phyloP scores from a whole-genome alignment of 1,140 invertebrate species.

The Solen grandis region DNA sequence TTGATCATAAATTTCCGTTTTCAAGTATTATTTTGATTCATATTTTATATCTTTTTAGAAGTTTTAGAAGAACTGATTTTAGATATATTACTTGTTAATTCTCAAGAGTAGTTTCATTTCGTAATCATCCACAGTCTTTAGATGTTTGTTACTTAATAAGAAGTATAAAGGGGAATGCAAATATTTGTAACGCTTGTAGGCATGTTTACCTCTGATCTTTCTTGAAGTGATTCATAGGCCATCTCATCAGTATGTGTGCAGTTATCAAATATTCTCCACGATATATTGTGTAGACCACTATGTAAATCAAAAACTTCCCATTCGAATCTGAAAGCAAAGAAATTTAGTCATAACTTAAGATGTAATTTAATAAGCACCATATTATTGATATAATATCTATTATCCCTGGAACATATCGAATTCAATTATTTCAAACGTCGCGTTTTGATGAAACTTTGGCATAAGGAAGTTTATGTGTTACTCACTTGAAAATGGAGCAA shows the following conservation, averaged over 20 bases:
- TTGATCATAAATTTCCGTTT: neutral
- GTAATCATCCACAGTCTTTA: too few species aligned
- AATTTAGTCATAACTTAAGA: neutral
- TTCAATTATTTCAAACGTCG: too few species aligned
- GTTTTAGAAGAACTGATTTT: too few species aligned
- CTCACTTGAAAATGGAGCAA: neutral
- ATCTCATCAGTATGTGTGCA: conserved; percentile 26
- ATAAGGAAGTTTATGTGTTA: neutral
- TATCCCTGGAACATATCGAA: neutral
- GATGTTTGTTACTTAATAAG: too few species aligned
- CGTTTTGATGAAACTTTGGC: neutral
- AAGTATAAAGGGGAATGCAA: too few species aligned
- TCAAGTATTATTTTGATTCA: neutral
- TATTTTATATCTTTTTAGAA: neutral
- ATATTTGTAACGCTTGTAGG: too few species aligned
- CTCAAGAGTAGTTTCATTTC: too few species aligned
- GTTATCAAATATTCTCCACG: conserved; percentile 56
- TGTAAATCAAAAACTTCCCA: conserved; percentile 56
- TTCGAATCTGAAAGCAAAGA: conserved; percentile 48
- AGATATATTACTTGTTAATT: too few species aligned
- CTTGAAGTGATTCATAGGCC: conserved; percentile 41
- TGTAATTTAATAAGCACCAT: too few species aligned
- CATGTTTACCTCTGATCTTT: conserved; percentile 27
- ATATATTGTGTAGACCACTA: conserved; percentile 52
- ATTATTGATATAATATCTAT: neutral